A percentile compares a stretch with the other conserved stretches of the same genome.
These are phyloP conservation scores for Cerastoderma edule DNA, from an alignment of 2,888 invertebrate species.

Conservation along the genomic window DNA sequence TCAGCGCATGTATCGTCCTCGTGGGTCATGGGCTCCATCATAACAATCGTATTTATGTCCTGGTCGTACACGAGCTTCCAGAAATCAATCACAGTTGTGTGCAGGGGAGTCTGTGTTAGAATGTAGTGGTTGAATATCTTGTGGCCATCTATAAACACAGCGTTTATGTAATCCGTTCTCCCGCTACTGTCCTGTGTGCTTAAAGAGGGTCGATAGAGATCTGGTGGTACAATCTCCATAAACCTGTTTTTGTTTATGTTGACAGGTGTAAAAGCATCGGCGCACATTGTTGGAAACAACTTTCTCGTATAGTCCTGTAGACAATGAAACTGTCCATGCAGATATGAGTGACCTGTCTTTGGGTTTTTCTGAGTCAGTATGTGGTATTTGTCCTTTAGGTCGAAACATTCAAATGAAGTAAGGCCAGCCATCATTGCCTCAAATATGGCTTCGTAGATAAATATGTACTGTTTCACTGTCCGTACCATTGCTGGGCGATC, in stretches of 20 bases:
- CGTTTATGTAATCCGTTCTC: slow-evolving; percentile 81
- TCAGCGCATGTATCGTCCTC: slow-evolving; percentile 80
- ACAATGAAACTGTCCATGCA: slow-evolving; percentile 79
- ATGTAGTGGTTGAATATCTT: slow-evolving; percentile 74
- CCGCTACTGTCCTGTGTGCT: slow-evolving; percentile 68
- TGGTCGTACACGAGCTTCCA: slow-evolving; percentile 83
- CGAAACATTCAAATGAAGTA: slow-evolving; percentile 69
- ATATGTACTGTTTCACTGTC: slow-evolving; percentile 81
- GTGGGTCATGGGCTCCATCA: slow-evolving; percentile 78
- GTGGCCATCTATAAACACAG: slow-evolving; percentile 82
- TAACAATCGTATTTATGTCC: slow-evolving; percentile 78
- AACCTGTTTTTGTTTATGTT: slow-evolving; percentile 80
- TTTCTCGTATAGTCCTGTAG: slow-evolving; percentile 75
- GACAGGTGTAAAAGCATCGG: slow-evolving; percentile 65
- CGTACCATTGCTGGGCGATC: slow-evolving; percentile 81
- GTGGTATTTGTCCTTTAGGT: slow-evolving; percentile 74
- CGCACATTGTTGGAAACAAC: slow-evolving; percentile 63
- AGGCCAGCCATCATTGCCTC: slow-evolving; percentile 80
- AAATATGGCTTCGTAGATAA: slow-evolving; percentile 82
- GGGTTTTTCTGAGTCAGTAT: slow-evolving; percentile 72
- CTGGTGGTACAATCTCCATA: slow-evolving; percentile 75
- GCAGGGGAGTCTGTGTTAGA: slow-evolving; percentile 82
- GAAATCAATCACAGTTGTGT: slow-evolving; percentile 81
- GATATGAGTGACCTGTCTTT: slow-evolving; percentile 72
- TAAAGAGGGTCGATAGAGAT: slow-evolving; percentile 71